Conservation (phyloP, 2,113 vertebrate species). For the Strix uralensis region DNA sequence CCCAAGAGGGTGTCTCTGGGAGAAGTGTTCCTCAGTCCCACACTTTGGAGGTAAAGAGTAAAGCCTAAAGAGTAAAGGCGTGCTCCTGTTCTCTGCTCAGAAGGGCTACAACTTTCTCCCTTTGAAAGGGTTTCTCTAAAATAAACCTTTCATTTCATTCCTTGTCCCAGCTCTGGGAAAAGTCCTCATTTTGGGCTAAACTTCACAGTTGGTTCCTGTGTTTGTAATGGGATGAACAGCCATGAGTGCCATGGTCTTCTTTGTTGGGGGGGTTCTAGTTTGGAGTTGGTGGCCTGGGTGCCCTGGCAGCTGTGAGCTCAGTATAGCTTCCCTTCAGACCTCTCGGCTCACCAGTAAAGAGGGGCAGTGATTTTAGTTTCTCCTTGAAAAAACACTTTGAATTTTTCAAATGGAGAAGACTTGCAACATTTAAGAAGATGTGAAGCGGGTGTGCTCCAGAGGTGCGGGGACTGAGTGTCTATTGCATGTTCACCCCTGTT, state of each 20-base stretch:
- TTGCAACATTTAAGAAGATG: background rate
- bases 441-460: background rate
- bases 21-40: background rate
- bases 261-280: background rate
- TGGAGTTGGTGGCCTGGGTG: background rate
- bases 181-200: background rate
- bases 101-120: background rate
- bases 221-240: background rate
- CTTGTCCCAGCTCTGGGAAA: background rate
- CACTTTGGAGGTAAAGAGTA: background rate
- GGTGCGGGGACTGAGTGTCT: fast-evolving
- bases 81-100: background rate
- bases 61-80: background rate
- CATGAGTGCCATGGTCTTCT: background rate
- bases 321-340: background rate
- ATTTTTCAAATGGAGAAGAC: background rate
- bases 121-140: background rate
- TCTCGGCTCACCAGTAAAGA: fast-evolving
- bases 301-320: background rate
- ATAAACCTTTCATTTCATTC: background rate
- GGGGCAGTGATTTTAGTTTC: background rate
- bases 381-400: background rate
- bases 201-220: background rate
- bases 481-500: background rate
- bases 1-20: background rate